Percentiles rank a stretch among this genome's conserved stretches.
Conservation (phyloP, 1,140 invertebrate species). For the Himalopsyche phryganea region DNA sequence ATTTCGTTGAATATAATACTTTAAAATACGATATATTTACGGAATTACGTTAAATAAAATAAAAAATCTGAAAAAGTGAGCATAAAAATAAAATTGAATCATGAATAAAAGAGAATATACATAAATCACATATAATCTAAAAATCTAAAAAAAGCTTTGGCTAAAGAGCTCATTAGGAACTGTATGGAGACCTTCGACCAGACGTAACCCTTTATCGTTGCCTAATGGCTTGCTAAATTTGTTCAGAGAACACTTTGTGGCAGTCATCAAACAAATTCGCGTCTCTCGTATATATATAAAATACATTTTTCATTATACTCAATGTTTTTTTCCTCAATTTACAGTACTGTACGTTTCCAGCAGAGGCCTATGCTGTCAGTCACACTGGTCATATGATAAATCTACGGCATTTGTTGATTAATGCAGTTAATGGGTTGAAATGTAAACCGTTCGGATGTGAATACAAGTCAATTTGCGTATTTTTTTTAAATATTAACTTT, state of each 20-base stretch:
- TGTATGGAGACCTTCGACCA: background rate
- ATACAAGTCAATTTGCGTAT: too few species aligned
- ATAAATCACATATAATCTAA: too few species aligned
- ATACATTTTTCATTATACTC: background rate
- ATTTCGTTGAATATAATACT: too few species aligned
- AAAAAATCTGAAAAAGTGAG: too few species aligned
- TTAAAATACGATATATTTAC: too few species aligned
- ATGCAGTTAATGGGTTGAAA: conserved; percentile 1
- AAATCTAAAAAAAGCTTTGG: too few species aligned
- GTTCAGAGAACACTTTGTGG: conserved; percentile 22
- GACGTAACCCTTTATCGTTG: conserved; percentile 20
- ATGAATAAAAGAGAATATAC: too few species aligned
- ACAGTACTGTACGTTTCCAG: background rate
- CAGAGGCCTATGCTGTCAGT: background rate
- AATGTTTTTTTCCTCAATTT: background rate
- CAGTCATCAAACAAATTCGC: conserved; percentile 1
- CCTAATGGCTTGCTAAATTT: conserved; percentile 26
- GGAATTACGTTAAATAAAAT: too few species aligned
- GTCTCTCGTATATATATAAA: background rate
- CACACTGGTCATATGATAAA: background rate
- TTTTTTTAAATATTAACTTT: too few species aligned
- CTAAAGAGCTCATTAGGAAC: conserved; percentile 6
- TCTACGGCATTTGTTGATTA: background rate
- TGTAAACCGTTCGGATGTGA: too few species aligned
- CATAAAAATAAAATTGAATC: too few species aligned